These are phyloP conservation scores for Balearica regulorum DNA, from an alignment of 2,797 vertebrate species.

Conservation along the genomic window DNA sequence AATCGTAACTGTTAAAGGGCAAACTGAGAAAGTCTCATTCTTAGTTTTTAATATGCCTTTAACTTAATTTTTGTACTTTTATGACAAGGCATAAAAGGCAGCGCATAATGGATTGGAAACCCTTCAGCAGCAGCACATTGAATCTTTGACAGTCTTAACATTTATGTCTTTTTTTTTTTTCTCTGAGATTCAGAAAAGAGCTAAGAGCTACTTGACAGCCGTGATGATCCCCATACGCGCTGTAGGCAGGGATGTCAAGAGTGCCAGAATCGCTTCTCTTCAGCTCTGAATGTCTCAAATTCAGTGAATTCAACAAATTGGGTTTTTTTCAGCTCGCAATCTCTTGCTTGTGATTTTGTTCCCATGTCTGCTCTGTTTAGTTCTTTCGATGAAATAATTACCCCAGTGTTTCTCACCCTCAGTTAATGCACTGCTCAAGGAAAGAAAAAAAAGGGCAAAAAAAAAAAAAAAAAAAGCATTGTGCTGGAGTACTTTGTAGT, in stretches of 20 bases:
- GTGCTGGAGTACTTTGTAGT: not conserved
- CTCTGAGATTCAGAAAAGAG: not conserved
- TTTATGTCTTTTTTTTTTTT: not conserved
- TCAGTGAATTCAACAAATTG: fast-evolving
- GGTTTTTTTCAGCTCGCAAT: fast-evolving
- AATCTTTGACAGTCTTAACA: not conserved
- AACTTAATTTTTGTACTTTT: not conserved
- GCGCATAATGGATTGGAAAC: not conserved
- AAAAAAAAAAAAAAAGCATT: not conserved
- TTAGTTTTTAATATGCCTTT: not conserved
- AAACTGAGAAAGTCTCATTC: not conserved
- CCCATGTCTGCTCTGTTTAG: not conserved
- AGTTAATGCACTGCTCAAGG: not conserved
- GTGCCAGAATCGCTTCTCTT: fast-evolving
- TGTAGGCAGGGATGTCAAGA: not conserved
- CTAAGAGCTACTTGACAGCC: not conserved
- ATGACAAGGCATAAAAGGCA: not conserved
- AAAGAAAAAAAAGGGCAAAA: too few species aligned
- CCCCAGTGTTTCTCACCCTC: not conserved
- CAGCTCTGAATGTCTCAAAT: fast-evolving
- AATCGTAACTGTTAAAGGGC: not conserved
- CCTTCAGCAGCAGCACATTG: not conserved
- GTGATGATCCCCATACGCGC: fast-evolving
- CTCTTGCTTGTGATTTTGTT: not conserved
- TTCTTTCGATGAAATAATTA: not conserved